phyloP scores from a whole-genome alignment of 2,888 invertebrate genomes.

The Oligia latruncula region DNA sequence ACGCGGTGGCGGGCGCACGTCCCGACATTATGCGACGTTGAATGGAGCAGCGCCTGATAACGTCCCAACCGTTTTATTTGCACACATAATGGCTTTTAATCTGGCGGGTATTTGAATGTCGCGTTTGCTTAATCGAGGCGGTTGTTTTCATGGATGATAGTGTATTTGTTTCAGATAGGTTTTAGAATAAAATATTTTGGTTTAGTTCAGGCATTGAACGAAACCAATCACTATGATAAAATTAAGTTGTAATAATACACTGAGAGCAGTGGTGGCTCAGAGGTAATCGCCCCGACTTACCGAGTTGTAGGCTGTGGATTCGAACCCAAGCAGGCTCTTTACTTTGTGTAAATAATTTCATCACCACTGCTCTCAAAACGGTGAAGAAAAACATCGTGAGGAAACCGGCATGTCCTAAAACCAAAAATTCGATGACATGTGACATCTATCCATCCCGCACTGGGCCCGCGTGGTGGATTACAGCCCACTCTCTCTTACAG shows the following conservation, averaged over 20 bases:
- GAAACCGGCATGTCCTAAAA: background rate
- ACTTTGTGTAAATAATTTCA: too few species aligned
- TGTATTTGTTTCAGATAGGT: background rate
- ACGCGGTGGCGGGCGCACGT: constrained; percentile 54
- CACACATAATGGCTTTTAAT: constrained; percentile 54
- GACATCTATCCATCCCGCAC: background rate
- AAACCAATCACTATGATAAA: background rate
- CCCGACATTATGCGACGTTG: constrained; percentile 49
- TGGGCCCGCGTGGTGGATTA: background rate
- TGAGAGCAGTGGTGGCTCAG: background rate
- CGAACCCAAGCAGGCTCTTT: background rate
- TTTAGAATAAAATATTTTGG: background rate
- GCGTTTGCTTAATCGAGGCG: constrained; percentile 5
- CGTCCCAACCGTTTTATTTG: constrained; percentile 50
- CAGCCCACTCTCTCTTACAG: background rate
- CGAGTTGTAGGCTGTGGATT: background rate
- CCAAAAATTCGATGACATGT: background rate
- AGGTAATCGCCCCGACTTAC: too few species aligned
- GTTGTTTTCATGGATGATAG: constrained; percentile 1
- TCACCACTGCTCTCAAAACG: too few species aligned
- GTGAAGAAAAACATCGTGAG: too few species aligned
- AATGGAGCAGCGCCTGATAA: constrained; percentile 48
- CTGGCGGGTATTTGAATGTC: constrained; percentile 34
- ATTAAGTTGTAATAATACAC: background rate
- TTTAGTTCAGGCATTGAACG: background rate